These are phyloP conservation scores for Sebastes flavidus DNA, from an alignment of 2,797 vertebrate genomes.

Conservation along the genomic window DNA sequence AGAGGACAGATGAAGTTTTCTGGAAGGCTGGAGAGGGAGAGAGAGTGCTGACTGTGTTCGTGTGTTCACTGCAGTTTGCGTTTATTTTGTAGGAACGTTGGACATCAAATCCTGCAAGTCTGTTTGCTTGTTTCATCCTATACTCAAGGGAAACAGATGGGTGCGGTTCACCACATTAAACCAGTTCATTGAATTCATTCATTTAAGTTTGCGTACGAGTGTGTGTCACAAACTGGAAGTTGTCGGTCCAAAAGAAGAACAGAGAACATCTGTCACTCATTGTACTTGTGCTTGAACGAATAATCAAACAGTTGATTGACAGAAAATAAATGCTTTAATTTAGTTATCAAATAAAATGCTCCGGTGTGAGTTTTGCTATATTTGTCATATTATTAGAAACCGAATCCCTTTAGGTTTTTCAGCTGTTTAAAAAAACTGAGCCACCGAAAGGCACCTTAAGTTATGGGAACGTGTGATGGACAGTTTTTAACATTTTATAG, in stretches of 20 bases:
- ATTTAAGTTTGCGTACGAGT: background rate
- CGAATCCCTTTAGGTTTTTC: background rate
- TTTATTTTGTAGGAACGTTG: background rate
- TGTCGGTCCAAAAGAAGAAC: background rate
- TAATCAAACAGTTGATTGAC: background rate
- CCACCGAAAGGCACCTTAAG: background rate
- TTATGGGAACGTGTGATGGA: background rate
- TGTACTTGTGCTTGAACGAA: background rate
- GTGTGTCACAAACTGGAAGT: background rate
- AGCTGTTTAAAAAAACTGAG: background rate
- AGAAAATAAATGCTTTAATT: background rate
- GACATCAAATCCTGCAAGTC: background rate
- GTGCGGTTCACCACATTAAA: background rate
- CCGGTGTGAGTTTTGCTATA: background rate
- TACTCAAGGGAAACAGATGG: background rate
- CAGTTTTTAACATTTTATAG: background rate
- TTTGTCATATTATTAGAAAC: background rate
- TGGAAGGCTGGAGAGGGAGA: conserved; percentile 3
- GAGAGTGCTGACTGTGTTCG: conserved; percentile 36
- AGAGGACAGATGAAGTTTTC: conserved; percentile 37
- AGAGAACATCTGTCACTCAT: background rate
- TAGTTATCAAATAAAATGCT: background rate
- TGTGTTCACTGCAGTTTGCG: conserved; percentile 12
- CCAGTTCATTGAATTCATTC: background rate
- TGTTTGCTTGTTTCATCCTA: background rate